These are phyloP conservation scores for Aspidiotus rigidus DNA, from an alignment of 2,888 invertebrate species.

Conservation along the genomic window DNA sequence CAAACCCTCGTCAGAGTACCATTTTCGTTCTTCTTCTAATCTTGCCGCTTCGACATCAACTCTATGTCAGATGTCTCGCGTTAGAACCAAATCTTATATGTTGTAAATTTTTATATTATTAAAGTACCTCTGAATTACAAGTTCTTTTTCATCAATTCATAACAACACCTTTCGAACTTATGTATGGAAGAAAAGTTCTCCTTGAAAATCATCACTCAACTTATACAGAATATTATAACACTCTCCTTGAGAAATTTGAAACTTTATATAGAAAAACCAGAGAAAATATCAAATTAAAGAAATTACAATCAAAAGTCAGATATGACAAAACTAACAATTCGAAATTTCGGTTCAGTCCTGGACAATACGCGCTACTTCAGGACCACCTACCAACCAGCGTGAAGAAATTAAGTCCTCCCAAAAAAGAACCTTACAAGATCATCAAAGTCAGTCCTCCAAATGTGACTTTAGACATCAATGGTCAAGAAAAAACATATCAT, in stretches of 20 bases:
- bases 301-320: not conserved
- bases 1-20: too few relatives aligned
- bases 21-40: too few relatives aligned
- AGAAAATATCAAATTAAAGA: not conserved
- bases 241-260: not conserved
- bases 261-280: not conserved
- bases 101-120: too few relatives aligned
- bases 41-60: too few relatives aligned
- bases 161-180: not conserved
- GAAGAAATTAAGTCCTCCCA: not conserved
- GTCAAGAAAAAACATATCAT: conserved; percentile 5
- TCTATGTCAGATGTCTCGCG: too few relatives aligned
- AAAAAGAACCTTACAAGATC: not conserved
- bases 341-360: not conserved
- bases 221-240: not conserved
- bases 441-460: not conserved
- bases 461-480: not conserved
- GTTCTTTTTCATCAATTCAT: too few relatives aligned
- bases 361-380: not conserved
- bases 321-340: conserved; percentile 4
- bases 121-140: too few relatives aligned
- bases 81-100: too few relatives aligned
- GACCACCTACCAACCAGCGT: not conserved
- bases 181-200: not conserved
- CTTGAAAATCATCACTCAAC: not conserved